These are phyloP conservation scores for Cyprinodon variegatus DNA, from an alignment of 2,113 vertebrate species.

Conservation along the genomic window DNA sequence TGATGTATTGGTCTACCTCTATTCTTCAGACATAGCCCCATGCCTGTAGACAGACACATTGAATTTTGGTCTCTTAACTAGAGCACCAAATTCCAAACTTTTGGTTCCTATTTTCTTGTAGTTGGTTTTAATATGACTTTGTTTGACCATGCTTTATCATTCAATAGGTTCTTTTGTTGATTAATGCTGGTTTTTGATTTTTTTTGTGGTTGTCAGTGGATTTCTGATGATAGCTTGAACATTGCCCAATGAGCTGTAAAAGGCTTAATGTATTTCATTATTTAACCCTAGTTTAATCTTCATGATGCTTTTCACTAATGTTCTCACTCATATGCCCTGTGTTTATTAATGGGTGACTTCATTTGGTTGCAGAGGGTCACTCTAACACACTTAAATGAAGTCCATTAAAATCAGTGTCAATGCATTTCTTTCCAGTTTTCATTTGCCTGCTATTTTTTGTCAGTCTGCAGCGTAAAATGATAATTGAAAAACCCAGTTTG, in stretches of 20 bases:
- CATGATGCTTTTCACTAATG: neutral
- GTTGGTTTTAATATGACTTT: no score
- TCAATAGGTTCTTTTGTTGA: neutral
- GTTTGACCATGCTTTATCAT: neutral
- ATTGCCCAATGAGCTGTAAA: neutral
- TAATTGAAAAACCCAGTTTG: neutral
- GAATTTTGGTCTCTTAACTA: neutral
- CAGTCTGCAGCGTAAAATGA: neutral
- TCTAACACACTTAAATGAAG: neutral
- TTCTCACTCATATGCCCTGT: no score
- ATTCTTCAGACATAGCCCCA: no score
- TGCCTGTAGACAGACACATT: neutral
- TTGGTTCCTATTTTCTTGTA: neutral
- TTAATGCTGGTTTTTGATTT: neutral
- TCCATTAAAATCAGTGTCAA: no score
- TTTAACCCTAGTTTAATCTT: neutral
- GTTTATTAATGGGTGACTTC: neutral
- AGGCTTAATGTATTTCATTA: neutral
- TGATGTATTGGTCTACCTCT: no score
- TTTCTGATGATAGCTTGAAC: neutral
- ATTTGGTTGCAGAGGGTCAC: neutral
- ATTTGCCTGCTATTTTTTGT: neutral
- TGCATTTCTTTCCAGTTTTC: neutral
- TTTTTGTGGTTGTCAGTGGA: neutral
- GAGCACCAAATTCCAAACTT: neutral